These are phyloP conservation scores for Argya squamiceps DNA, from an alignment of 2,797 vertebrate species.

Conservation along the genomic window DNA sequence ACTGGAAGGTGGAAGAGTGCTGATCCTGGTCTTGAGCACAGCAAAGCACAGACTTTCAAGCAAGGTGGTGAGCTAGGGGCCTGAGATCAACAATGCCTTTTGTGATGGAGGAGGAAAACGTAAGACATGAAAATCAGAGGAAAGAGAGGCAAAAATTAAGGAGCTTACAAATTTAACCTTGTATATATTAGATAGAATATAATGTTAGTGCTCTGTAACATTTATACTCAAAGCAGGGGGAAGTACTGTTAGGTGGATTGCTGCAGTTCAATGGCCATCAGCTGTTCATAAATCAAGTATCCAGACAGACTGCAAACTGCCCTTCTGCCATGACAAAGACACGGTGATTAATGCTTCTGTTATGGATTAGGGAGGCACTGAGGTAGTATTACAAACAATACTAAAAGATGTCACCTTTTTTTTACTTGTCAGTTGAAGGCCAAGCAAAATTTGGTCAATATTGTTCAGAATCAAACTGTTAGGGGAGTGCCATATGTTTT, in stretches of 20 bases:
- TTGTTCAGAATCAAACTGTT: not conserved
- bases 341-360: constrained; percentile 39
- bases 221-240: not conserved
- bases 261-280: constrained; percentile 52
- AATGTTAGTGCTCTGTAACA: not conserved
- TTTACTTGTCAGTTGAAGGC: constrained; percentile 8
- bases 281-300: constrained; percentile 51
- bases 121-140: not conserved
- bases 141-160: not conserved
- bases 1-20: not conserved
- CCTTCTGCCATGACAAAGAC: constrained; percentile 31
- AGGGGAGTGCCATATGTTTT: not conserved
- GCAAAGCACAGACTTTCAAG: not conserved
- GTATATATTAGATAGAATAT: not conserved
- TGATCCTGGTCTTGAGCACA: not conserved
- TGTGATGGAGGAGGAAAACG: not conserved
- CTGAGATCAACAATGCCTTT: not conserved
- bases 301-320: constrained; percentile 28
- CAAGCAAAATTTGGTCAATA: not conserved
- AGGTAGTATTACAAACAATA: not conserved
- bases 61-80: not conserved
- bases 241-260: not conserved
- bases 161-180: not conserved
- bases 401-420: not conserved
- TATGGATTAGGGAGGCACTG: constrained; percentile 30